phyloP scores from a whole-genome alignment of 2,888 invertebrate genomes.

The Epiperipatus broadwayi region DNA sequence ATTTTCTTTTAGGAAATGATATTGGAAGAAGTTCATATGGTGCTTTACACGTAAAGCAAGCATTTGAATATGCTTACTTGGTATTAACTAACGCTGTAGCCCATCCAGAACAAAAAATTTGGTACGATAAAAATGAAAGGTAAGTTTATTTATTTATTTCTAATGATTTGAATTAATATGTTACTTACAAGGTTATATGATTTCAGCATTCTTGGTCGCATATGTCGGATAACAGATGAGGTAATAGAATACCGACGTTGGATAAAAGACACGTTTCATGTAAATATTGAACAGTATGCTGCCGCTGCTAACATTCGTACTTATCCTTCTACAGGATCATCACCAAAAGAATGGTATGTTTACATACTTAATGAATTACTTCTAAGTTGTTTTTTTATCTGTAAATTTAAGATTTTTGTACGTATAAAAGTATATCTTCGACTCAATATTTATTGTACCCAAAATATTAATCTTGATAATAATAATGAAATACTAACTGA shows the following conservation, averaged over 20 bases:
- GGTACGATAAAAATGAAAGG: constrained; percentile 17
- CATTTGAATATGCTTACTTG: constrained; percentile 88
- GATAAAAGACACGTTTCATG: constrained; percentile 41
- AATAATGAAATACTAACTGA: too few species aligned
- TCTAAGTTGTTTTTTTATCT: too few species aligned
- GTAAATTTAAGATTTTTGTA: too few species aligned
- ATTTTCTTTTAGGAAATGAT: constrained; percentile 58
- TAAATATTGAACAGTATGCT: too few species aligned
- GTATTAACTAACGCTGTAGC: constrained; percentile 35
- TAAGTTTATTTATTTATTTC: constrained; percentile 8
- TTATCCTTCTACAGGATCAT: too few species aligned
- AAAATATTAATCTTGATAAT: too few species aligned
- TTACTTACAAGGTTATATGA: constrained; percentile 13
- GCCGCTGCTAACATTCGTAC: too few species aligned
- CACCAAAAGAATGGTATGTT: too few species aligned
- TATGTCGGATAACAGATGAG: constrained; percentile 80
- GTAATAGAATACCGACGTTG: constrained; percentile 52
- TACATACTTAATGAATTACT: too few species aligned
- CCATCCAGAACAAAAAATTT: constrained; percentile 17
- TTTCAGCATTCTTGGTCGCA: constrained; percentile 59
- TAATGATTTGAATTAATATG: background rate
- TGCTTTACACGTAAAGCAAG: constrained; percentile 68
- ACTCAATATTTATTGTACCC: too few species aligned
- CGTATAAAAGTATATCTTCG: too few species aligned
- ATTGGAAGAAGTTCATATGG: constrained; percentile 94